phyloP scores from a whole-genome alignment of 2,113 vertebrate species.

The Smithornis capensis region DNA sequence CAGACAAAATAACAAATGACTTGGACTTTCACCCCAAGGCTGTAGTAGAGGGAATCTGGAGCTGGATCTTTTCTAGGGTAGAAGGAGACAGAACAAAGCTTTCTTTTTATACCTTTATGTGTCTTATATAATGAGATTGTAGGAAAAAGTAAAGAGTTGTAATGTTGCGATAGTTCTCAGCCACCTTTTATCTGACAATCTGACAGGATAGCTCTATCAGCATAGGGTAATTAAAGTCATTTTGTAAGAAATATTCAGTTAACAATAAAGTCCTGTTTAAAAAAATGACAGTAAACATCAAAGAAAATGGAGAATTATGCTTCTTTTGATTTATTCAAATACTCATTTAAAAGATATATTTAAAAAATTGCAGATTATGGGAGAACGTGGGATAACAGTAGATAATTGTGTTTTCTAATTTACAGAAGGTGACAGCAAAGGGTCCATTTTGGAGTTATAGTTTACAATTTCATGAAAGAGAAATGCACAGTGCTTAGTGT shows the following conservation, averaged over 20 bases:
- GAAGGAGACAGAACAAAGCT: neutral
- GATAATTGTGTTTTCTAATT: neutral
- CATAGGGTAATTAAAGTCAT: neutral
- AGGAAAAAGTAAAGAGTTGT: neutral
- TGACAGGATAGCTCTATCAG: neutral
- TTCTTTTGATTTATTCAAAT: neutral
- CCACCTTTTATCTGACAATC: neutral
- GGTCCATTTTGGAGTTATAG: neutral
- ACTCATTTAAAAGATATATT: neutral
- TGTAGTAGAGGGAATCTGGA: neutral
- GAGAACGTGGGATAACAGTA: neutral
- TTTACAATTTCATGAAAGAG: neutral
- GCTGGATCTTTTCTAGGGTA: neutral
- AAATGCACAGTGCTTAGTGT: neutral
- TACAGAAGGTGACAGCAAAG: neutral
- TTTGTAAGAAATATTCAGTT: neutral
- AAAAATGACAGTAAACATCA: neutral
- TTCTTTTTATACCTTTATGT: neutral
- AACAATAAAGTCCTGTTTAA: neutral
- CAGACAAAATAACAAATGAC: neutral
- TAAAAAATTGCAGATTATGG: neutral
- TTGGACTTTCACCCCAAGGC: neutral
- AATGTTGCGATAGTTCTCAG: neutral
- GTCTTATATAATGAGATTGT: neutral
- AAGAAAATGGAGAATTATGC: neutral